These are phyloP conservation scores for Caenorhabditis sp. DNA, from an alignment of 2,888 invertebrate genomes.

Conservation along the genomic window DNA sequence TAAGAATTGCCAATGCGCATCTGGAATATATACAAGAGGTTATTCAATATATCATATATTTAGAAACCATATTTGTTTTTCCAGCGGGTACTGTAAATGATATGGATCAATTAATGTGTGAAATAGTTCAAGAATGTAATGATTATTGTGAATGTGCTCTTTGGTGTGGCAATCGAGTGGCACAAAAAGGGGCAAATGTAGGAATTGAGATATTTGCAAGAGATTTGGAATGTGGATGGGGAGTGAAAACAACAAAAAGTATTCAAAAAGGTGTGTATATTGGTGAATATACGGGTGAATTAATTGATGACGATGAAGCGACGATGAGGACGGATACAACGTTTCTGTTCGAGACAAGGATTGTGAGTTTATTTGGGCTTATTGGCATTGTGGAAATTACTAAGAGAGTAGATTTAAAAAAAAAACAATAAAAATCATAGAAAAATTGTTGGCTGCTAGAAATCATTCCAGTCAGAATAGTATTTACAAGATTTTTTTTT, in stretches of 20 bases:
- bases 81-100: slow-evolving; percentile 21
- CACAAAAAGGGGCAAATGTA: slow-evolving; percentile 51
- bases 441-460: neutral
- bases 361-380: slow-evolving; percentile 27
- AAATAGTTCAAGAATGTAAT: slow-evolving; percentile 50
- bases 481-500: too few relatives aligned
- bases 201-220: slow-evolving; percentile 48
- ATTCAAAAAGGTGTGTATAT: slow-evolving; percentile 47
- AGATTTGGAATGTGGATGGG: slow-evolving; percentile 50
- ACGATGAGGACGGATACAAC: slow-evolving; percentile 38
- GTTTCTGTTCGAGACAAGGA: slow-evolving; percentile 55
- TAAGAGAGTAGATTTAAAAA: neutral
- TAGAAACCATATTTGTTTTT: slow-evolving; percentile 1
- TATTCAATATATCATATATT: neutral
- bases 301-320: slow-evolving; percentile 45
- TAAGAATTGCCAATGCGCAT: slow-evolving; percentile 15
- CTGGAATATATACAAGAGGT: neutral
- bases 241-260: slow-evolving; percentile 33
- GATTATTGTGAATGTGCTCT: slow-evolving; percentile 51
- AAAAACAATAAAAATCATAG: neutral
- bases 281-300: slow-evolving; percentile 57
- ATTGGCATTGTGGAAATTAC: neutral
- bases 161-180: slow-evolving; percentile 58
- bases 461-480: neutral
- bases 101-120: slow-evolving; percentile 30